phyloP scores from a whole-genome alignment of 2,797 vertebrate genomes.

The Thamnophis elegans region DNA sequence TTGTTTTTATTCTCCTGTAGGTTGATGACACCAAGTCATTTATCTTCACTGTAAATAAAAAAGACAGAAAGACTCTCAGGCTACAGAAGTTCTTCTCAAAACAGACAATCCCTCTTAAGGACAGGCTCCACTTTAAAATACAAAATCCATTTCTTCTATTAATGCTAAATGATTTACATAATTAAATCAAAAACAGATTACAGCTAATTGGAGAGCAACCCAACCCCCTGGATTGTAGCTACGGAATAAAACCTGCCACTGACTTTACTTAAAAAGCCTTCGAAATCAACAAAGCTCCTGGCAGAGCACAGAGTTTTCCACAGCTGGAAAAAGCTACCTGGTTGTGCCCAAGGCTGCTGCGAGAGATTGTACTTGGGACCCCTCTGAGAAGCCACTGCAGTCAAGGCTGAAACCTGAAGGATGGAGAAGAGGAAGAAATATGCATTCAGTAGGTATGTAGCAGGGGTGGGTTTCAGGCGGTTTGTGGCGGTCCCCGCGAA shows the following conservation, averaged over 20 bases:
- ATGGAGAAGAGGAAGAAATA: conserved; percentile 27
- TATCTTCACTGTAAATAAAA: conserved; percentile 87
- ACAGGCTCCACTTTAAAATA: background rate
- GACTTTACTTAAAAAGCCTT: background rate
- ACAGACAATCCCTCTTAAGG: too few species aligned
- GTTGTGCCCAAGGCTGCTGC: conserved; percentile 96
- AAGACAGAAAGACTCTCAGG: conserved; percentile 22
- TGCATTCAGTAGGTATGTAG: too few species aligned
- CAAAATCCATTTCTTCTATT: background rate
- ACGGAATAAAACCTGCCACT: background rate
- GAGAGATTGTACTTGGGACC: conserved; percentile 91
- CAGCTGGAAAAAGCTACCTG: conserved; percentile 74
- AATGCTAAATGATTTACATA: background rate
- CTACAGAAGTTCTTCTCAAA: background rate
- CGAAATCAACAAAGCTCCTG: too few species aligned
- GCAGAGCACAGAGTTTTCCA: background rate
- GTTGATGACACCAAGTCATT: conserved; percentile 88
- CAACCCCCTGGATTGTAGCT: background rate
- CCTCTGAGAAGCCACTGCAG: conserved; percentile 91
- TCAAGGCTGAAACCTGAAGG: conserved; percentile 87
- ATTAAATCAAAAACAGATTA: background rate
- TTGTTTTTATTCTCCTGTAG: conserved; percentile 92
- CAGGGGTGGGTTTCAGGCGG: too few species aligned
- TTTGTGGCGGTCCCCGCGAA: too few species aligned
- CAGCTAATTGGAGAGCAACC: background rate